phyloP scores from a whole-genome alignment of 1,140 invertebrate species.

The Harlomillsia oculata region DNA sequence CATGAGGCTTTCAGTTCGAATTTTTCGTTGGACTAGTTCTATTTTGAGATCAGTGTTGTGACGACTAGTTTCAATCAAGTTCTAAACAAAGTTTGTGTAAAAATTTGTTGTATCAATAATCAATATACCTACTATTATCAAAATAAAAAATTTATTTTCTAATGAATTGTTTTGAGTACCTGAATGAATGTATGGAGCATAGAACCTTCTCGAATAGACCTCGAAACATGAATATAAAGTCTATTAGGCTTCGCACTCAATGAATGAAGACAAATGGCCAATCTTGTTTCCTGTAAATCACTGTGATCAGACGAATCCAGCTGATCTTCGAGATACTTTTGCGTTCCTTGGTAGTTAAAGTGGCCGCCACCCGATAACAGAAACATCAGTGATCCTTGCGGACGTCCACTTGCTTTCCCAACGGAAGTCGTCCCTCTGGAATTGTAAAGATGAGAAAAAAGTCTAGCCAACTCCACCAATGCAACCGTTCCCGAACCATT shows the following conservation, averaged over 20 bases:
- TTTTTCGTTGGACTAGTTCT: conserved; percentile 88
- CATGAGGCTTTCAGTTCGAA: conserved; percentile 85
- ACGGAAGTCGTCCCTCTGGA: conserved; percentile 35
- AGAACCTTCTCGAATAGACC: conserved; percentile 81
- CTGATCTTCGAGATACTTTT: conserved; percentile 93
- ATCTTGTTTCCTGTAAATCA: conserved; percentile 64
- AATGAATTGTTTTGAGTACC: conserved; percentile 37
- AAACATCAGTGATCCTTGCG: conserved; percentile 75
- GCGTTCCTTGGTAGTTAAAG: conserved; percentile 89
- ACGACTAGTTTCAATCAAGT: conserved; percentile 49
- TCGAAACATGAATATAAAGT: conserved; percentile 87
- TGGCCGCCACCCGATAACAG: conserved; percentile 83
- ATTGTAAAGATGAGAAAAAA: conserved; percentile 87
- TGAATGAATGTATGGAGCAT: conserved; percentile 61
- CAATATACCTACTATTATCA: no score
- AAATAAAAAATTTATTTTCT: neutral
- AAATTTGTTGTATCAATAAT: no score
- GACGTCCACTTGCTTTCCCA: conserved; percentile 50
- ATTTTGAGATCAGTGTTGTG: conserved; percentile 48
- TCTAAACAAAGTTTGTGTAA: conserved; percentile 39
- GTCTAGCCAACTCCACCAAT: conserved; percentile 73
- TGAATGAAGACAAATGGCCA: conserved; percentile 85
- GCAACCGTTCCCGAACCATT: conserved; percentile 87
- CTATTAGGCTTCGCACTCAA: conserved; percentile 49
- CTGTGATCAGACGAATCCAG: conserved; percentile 48